Percentiles rank a stretch among this genome's conserved stretches.
These are phyloP conservation scores for Pharmacophagus antenor DNA, from an alignment of 2,888 invertebrate species.

Conservation along the genomic window DNA sequence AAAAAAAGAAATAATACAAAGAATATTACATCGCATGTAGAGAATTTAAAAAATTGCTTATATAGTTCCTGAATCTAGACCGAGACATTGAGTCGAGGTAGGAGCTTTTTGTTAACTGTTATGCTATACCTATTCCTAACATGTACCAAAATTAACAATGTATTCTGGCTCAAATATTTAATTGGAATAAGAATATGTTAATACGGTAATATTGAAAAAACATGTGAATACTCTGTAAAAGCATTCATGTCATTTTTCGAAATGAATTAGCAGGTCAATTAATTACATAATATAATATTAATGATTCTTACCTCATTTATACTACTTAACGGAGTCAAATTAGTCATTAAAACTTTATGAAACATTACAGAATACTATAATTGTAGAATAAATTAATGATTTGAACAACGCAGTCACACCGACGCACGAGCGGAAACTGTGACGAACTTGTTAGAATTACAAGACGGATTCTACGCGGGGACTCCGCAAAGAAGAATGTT, in stretches of 20 bases:
- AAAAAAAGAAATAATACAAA: too few species aligned
- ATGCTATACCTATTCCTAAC: too few species aligned
- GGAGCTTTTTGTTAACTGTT: too few species aligned
- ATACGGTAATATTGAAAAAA: neutral
- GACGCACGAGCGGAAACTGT: constrained; percentile 2
- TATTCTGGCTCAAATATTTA: too few species aligned
- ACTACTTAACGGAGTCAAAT: constrained; percentile 47
- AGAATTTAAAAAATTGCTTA: too few species aligned
- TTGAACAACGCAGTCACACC: constrained; percentile 17
- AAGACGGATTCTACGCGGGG: constrained; percentile 5
- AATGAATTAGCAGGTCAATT: constrained; percentile 5
- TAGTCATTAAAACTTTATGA: constrained; percentile 48
- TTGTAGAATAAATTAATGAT: constrained; percentile 20
- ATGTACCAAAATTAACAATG: too few species aligned
- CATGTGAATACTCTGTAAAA: neutral
- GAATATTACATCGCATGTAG: too few species aligned
- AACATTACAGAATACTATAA: constrained; percentile 45
- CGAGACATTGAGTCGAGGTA: too few species aligned
- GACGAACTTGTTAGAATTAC: neutral
- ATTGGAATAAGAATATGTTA: too few species aligned
- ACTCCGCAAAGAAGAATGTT: neutral
- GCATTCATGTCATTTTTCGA: neutral
- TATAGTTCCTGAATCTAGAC: too few species aligned
- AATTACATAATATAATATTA: constrained; percentile 6
- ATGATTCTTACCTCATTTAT: constrained; percentile 51